Percentiles rank a stretch among this genome's conserved stretches.
Conservation (phyloP, 2,888 invertebrate species). For the Ophion costatus region DNA sequence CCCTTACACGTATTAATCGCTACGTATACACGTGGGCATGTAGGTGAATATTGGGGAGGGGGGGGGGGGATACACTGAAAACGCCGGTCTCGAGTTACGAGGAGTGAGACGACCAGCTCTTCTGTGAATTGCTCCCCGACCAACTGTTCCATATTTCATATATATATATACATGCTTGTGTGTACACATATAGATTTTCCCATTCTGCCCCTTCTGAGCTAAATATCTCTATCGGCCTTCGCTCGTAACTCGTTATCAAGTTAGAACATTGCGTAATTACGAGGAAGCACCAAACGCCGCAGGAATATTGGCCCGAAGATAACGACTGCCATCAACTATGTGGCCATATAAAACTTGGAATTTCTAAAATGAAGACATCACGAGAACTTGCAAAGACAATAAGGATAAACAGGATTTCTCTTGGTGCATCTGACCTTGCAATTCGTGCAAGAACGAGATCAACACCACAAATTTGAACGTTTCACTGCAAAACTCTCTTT, state of each 20-base stretch:
- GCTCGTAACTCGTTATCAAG: constrained; percentile 72
- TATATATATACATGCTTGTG: constrained; percentile 26
- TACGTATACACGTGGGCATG: background rate
- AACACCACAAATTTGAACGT: too few species aligned
- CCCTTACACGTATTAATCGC: background rate
- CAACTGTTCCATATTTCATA: background rate
- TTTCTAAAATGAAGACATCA: background rate
- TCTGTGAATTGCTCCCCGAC: constrained; percentile 30
- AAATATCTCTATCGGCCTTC: constrained; percentile 19
- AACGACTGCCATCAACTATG: constrained; percentile 18
- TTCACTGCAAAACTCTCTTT: too few species aligned
- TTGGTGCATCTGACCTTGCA: too few species aligned
- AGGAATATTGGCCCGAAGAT: constrained; percentile 19
- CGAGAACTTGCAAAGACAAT: background rate
- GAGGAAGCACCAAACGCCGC: constrained; percentile 68
- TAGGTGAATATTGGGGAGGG: background rate
- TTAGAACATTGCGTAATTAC: constrained; percentile 73
- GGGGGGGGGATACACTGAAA: constrained; percentile 15
- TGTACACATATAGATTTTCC: background rate
- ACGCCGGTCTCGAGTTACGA: constrained; percentile 46
- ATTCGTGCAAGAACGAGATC: too few species aligned
- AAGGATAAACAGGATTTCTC: too few species aligned
- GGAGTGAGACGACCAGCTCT: background rate
- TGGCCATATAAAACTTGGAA: background rate
- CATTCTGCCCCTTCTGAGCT: constrained; percentile 4